phyloP scores from a whole-genome alignment of 2,113 vertebrate genomes.

The Lampris incognitus region DNA sequence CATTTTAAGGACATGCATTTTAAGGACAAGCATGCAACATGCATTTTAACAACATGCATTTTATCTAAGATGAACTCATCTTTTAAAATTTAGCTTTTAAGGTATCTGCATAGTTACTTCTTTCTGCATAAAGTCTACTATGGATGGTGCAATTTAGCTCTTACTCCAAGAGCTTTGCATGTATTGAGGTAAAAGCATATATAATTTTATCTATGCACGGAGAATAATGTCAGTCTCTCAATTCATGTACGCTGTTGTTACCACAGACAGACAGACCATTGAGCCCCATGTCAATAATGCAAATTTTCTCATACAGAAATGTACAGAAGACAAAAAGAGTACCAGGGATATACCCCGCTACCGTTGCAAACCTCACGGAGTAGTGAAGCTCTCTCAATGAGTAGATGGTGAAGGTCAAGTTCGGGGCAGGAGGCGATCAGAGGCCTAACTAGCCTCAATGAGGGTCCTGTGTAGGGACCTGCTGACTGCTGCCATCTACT shows the following conservation, averaged over 20 bases:
- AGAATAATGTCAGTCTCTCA: no score
- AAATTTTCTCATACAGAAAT: neutral
- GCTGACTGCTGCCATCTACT: constrained; percentile 75
- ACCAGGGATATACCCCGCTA: neutral
- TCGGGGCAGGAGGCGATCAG: constrained; percentile 73
- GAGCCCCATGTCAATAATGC: no score
- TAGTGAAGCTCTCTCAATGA: neutral
- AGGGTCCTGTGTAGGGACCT: constrained; percentile 8
- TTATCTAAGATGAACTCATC: neutral
- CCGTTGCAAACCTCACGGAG: neutral
- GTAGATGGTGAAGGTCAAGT: constrained; percentile 76
- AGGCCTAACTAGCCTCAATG: constrained; percentile 32
- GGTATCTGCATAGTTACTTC: neutral
- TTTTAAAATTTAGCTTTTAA: neutral
- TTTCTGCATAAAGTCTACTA: no score
- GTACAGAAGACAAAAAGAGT: neutral
- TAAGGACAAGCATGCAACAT: neutral
- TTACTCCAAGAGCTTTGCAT: no score
- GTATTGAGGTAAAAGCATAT: no score
- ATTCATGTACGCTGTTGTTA: no score
- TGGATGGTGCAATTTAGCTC: no score
- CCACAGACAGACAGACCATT: no score
- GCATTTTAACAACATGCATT: neutral
- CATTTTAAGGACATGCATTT: neutral
- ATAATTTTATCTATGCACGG: no score